Evolutionary conservation across 1,140 invertebrate genomes (phyloP).

Genomic region (Eupeodes corollae): DNA sequence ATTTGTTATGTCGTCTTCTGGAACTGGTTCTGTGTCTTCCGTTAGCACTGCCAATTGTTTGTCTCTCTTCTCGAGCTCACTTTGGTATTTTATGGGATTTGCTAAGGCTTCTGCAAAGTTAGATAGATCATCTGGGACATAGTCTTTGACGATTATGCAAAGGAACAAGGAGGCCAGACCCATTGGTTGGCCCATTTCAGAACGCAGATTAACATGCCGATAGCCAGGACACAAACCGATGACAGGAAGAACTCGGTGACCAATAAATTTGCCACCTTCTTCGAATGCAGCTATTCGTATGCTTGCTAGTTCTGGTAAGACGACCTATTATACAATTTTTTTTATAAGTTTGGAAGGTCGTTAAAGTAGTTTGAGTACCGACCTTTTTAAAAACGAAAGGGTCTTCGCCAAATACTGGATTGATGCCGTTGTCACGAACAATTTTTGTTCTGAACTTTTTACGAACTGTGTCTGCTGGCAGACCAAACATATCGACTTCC

Average conservation of each 20-base stretch:
- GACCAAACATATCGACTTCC: conserved; percentile 98
- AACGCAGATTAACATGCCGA: conserved; percentile 73
- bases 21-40: conserved; percentile 56
- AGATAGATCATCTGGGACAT: conserved; percentile 87
- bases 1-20: conserved; percentile 37
- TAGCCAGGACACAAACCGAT: conserved; percentile 93
- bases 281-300: conserved; percentile 94
- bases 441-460: conserved; percentile 93
- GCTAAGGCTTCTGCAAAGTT: conserved; percentile 94
- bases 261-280: conserved; percentile 86
- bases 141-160: conserved; percentile 88
- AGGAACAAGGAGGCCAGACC: conserved; percentile 83
- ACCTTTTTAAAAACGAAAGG: conserved; percentile 98
- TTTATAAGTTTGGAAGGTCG: too few species aligned
- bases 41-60: conserved; percentile 84
- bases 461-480: conserved; percentile 94
- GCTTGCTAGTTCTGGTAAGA: conserved; percentile 91
- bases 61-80: conserved; percentile 80
- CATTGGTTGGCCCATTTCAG: conserved; percentile 89
- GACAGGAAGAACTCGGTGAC: conserved; percentile 91
- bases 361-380: neutral
- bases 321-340: conserved; percentile 57
- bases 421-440: conserved; percentile 91
- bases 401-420: conserved; percentile 91
- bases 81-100: conserved; percentile 95